Conservation (phyloP, 2,113 vertebrate species). For the Thamnophis sirtalis region DNA sequence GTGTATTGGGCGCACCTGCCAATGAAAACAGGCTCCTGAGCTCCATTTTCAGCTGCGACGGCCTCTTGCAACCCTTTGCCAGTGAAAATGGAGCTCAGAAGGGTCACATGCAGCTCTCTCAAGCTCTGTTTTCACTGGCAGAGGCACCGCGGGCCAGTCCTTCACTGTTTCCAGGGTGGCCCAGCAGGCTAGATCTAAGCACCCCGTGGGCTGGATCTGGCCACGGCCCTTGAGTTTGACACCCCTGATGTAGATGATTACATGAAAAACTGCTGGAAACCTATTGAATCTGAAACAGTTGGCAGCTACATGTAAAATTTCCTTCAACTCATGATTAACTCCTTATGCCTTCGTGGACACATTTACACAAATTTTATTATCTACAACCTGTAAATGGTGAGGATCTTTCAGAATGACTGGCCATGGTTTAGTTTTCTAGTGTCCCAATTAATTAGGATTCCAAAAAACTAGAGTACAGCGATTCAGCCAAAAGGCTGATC, state of each 20-base stretch:
- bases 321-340: background rate
- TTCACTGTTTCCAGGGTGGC: too few species aligned
- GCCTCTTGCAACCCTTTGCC: too few species aligned
- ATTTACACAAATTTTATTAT: background rate
- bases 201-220: too few species aligned
- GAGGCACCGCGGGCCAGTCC: too few species aligned
- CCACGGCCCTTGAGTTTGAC: too few species aligned
- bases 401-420: background rate
- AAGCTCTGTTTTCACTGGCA: too few species aligned
- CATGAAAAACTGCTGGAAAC: background rate
- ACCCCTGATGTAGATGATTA: background rate
- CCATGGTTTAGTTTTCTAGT: background rate
- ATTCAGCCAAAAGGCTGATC: background rate
- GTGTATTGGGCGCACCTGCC: too few species aligned
- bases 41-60: too few species aligned
- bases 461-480: background rate
- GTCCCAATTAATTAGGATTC: background rate
- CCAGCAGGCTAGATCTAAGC: too few species aligned
- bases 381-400: background rate
- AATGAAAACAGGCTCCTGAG: too few species aligned
- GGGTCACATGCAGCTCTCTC: too few species aligned
- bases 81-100: too few species aligned
- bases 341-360: background rate
- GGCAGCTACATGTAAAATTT: background rate
- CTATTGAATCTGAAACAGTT: background rate